Base-by-base conservation (phyloP, 2,888 invertebrate genomes). In the Tiliacea citrago region DNA sequence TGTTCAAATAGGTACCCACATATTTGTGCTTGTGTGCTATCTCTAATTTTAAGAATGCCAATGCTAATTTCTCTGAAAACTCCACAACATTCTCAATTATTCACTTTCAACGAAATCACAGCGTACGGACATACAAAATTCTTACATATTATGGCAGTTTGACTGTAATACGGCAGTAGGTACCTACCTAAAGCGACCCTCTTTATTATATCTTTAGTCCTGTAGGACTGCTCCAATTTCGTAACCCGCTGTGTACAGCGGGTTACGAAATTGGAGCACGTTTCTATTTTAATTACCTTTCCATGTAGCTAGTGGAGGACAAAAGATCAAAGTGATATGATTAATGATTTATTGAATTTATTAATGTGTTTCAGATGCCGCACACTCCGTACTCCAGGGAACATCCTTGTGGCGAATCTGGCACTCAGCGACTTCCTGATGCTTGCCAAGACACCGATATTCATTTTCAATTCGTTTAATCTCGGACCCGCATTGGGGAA, bases 361-460 rank as follows among this genome's bases (percentile, higher is more conserved):
- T 57, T 72, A 12, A 79, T 80, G 58, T 42, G 74, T 93, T 97
- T 79, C 95, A 98, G 98, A 90, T 97, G 97, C 90, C 97, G 97
- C 84, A 96, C 97, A 0, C 94, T 98, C 72, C 96, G 98, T 55
- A 98, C 98, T 13, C 97, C 98, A 5, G 98, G 98, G 42, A 98
- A 98, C 91, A 97, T 97, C 67, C 93, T 98, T 65, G 97, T 98
- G 42, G 97, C 98, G 70, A 98, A 98, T 92, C 95, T 98, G 88
- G 98, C 98, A 8, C 94, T 98, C 61, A 98, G 98, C 86, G 98
- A 98, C 93, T 97, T 98, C 83, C 88, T 98, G 45, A 98, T 98
- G 97, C 95, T 98, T 83, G 94, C 97, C 69, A 98, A 98, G 94
- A 97, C 97, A 73, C 98, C 98, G 0, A 96, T 98, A 75, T 98